These are phyloP conservation scores for Anguilla japonica DNA, from an alignment of 2,113 vertebrate genomes.

Conservation along the genomic window DNA sequence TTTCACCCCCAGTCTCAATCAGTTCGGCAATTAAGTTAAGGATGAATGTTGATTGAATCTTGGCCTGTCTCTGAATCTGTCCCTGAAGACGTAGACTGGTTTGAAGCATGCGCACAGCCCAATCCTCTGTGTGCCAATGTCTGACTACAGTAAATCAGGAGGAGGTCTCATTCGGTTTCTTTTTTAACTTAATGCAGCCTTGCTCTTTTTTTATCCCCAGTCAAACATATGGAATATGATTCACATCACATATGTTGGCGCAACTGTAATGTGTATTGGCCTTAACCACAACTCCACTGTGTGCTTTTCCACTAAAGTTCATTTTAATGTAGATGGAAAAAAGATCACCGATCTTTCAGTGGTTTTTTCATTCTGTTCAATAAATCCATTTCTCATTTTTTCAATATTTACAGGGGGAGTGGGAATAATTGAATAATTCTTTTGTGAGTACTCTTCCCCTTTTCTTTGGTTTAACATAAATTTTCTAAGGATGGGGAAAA, in stretches of 20 bases:
- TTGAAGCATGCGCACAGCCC: not conserved
- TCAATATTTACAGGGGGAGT: not conserved
- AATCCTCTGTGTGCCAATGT: not conserved
- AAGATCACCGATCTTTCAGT: not conserved
- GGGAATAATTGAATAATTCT: not conserved
- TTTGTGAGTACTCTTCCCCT: not conserved
- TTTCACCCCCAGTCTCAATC: no score
- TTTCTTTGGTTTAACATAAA: not conserved
- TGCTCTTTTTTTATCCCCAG: not conserved
- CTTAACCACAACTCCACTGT: not conserved
- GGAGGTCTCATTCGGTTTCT: not conserved
- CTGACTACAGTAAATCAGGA: not conserved
- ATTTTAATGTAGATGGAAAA: not conserved
- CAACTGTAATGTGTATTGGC: not conserved
- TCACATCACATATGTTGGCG: conserved; percentile 2
- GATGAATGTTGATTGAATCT: not conserved
- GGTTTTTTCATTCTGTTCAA: not conserved
- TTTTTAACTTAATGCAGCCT: not conserved
- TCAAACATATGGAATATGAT: not conserved
- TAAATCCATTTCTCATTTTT: not conserved
- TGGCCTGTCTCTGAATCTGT: not conserved
- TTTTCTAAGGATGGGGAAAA: not conserved
- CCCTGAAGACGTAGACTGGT: not conserved
- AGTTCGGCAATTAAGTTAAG: no score
- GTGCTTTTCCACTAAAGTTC: not conserved